phyloP scores from a whole-genome alignment of 2,888 invertebrate species.

The Apotomis turbidana region DNA sequence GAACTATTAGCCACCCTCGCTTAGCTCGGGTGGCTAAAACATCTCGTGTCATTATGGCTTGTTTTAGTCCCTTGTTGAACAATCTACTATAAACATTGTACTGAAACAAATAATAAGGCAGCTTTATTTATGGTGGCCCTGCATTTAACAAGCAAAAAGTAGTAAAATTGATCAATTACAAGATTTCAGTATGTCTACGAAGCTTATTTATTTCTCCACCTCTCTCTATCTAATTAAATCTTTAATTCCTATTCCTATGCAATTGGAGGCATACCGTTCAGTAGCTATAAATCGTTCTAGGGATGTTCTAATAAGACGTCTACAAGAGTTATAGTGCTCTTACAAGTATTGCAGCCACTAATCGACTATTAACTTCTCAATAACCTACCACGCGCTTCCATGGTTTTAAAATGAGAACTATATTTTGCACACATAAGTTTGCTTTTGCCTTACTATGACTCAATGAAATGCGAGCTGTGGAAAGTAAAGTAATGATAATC shows the following conservation, averaged over 20 bases:
- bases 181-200: conserved; percentile 22
- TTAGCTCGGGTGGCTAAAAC: too few species aligned
- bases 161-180: conserved; percentile 21
- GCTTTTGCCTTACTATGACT: neutral
- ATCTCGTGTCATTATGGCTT: too few species aligned
- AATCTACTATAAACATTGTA: neutral
- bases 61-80: too few species aligned
- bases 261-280: conserved; percentile 27
- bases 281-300: conserved; percentile 57
- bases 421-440: neutral
- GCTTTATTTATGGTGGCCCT: neutral
- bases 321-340: conserved; percentile 59
- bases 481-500: neutral
- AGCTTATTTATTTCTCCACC: conserved; percentile 13
- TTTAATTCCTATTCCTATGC: conserved; percentile 35
- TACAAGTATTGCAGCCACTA: conserved; percentile 48
- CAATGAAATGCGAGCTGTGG: neutral
- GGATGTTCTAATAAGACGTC: conserved; percentile 62
- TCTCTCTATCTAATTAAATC: conserved; percentile 38
- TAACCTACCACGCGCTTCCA: neutral
- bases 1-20: too few species aligned
- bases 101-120: neutral
- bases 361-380: conserved; percentile 29
- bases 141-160: conserved; percentile 2
- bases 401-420: neutral